Percentiles rank a stretch among this genome's conserved stretches.
Conservation (phyloP, 2,113 vertebrate genomes). For the Brachyhypopomus gauderio region DNA sequence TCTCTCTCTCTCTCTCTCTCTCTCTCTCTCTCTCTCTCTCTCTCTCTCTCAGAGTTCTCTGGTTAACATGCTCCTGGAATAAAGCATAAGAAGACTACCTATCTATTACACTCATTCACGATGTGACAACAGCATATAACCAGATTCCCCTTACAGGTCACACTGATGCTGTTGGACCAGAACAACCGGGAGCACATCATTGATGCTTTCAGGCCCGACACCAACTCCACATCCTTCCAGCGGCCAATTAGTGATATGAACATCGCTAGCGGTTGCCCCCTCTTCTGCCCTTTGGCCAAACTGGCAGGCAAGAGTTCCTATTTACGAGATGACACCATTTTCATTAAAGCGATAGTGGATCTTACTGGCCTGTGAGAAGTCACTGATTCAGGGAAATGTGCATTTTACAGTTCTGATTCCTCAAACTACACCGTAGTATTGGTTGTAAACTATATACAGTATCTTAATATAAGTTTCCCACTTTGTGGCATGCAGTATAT, state of each 20-base stretch:
- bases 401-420: neutral
- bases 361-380: slow-evolving; percentile 86
- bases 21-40: too few relatives aligned
- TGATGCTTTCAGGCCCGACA: slow-evolving; percentile 91
- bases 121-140: neutral
- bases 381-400: neutral
- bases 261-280: slow-evolving; percentile 95
- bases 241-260: slow-evolving; percentile 93
- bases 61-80: neutral
- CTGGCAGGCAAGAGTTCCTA: slow-evolving; percentile 93
- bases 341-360: slow-evolving; percentile 97
- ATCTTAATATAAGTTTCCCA: too few relatives aligned
- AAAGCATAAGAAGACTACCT: too few relatives aligned
- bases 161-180: slow-evolving; percentile 96
- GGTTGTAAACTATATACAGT: too few relatives aligned
- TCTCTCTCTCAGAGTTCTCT: neutral
- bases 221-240: slow-evolving; percentile 94
- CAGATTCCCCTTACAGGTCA: slow-evolving; percentile 77
- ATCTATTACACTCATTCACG: neutral
- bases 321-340: slow-evolving; percentile 92
- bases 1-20: too few relatives aligned
- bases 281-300: slow-evolving; percentile 92
- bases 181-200: slow-evolving; percentile 96
- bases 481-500: too few relatives aligned
- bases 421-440: too few relatives aligned